phyloP scores from a whole-genome alignment of 2,113 vertebrate genomes.

The Micromys minutus region DNA sequence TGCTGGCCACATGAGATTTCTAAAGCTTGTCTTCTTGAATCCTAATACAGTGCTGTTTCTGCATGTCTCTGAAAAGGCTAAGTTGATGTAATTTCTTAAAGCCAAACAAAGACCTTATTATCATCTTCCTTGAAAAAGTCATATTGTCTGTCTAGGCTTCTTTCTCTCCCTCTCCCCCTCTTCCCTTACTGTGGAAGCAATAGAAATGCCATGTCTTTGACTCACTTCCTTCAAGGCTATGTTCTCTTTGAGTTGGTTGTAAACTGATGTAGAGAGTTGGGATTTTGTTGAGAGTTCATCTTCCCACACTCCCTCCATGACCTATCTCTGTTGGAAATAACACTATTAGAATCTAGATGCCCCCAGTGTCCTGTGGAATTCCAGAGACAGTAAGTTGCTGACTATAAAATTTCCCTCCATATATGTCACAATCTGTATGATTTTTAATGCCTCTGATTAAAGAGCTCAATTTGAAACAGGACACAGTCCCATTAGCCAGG shows the following conservation, averaged over 20 bases:
- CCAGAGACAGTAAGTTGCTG: conserved; percentile 64
- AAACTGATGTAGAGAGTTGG: conserved; percentile 62
- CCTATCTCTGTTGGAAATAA: conserved; percentile 74
- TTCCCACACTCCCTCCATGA: conserved; percentile 67
- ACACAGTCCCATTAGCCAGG: neutral
- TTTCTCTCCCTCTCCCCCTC: conserved; percentile 57
- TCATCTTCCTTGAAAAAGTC: conserved; percentile 73
- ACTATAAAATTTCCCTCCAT: conserved; percentile 39
- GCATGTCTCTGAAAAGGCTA: conserved; percentile 56
- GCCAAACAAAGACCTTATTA: conserved; percentile 69
- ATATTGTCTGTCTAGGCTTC: conserved; percentile 56
- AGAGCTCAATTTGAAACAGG: conserved; percentile 49
- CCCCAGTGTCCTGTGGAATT: conserved; percentile 55
- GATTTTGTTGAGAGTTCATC: conserved; percentile 60
- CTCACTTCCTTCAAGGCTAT: conserved; percentile 75
- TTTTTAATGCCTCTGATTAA: conserved; percentile 25
- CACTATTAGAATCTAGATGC: conserved; percentile 66
- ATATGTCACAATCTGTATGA: conserved; percentile 10
- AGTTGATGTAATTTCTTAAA: conserved; percentile 42
- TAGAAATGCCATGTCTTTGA: conserved; percentile 75
- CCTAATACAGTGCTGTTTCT: conserved; percentile 59
- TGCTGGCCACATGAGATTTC: neutral
- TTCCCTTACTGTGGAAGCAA: conserved; percentile 63
- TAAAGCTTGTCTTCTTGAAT: conserved; percentile 18
- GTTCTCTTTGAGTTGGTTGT: conserved; percentile 69